These are phyloP conservation scores for Drosophila murphyi DNA, from an alignment of 1,140 invertebrate species.

Conservation along the genomic window DNA sequence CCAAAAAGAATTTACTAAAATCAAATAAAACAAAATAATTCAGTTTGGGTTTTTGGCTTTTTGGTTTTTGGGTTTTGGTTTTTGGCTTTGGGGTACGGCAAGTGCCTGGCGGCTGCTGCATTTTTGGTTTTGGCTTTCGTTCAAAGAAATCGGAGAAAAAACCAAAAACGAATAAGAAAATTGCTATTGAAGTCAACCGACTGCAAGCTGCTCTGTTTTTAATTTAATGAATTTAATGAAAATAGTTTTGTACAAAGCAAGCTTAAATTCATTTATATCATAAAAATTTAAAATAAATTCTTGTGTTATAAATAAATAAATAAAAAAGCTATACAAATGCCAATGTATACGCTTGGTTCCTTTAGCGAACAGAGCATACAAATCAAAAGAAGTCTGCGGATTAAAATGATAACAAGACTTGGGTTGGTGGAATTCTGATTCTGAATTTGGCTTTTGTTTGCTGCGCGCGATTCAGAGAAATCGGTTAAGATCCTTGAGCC, in stretches of 20 bases:
- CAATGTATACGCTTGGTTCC: not conserved
- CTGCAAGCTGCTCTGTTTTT: slow-evolving; percentile 17
- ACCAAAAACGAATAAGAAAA: not conserved
- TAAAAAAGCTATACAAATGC: too few relatives aligned
- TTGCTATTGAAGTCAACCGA: not conserved
- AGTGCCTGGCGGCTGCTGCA: slow-evolving; percentile 40
- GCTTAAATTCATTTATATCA: too few relatives aligned
- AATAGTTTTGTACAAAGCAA: too few relatives aligned
- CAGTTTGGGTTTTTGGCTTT: slow-evolving; percentile 4
- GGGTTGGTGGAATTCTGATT: slow-evolving; percentile 28
- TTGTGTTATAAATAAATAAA: too few relatives aligned
- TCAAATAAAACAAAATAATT: slow-evolving; percentile 4
- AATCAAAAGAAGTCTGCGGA: slow-evolving; percentile 41
- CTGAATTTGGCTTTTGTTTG: slow-evolving; percentile 32
- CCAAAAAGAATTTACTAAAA: slow-evolving; percentile 1
- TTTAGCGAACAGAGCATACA: not conserved
- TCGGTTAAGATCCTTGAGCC: slow-evolving; percentile 3
- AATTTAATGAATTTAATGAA: too few relatives aligned
- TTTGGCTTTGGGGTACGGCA: slow-evolving; percentile 20
- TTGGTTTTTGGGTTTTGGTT: slow-evolving; percentile 8
- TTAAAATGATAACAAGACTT: slow-evolving; percentile 81
- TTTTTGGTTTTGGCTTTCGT: slow-evolving; percentile 77
- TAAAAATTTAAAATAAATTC: too few relatives aligned
- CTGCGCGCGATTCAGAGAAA: slow-evolving; percentile 25
- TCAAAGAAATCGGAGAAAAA: slow-evolving; percentile 61